phyloP scores from a whole-genome alignment of 2,113 vertebrate genomes.

The Cheirogaleus medius region DNA sequence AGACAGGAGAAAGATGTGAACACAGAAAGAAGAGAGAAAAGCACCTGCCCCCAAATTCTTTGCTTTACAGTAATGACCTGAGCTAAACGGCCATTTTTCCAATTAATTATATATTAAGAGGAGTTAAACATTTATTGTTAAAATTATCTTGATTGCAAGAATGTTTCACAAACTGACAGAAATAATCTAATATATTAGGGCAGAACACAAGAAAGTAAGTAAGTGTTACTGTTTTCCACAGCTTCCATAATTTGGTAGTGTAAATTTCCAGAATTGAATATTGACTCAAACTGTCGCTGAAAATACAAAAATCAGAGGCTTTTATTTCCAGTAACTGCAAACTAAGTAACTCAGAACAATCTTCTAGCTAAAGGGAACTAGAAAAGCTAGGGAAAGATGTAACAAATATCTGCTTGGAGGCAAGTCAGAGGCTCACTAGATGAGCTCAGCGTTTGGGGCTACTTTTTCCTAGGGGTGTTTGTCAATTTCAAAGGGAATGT shows the following conservation, averaged over 20 bases:
- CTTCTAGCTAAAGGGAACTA: neutral
- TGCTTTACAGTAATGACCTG: neutral
- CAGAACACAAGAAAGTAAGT: neutral
- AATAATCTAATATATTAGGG: neutral
- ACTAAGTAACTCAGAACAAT: slow-evolving; percentile 6
- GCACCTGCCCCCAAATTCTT: neutral
- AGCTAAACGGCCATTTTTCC: neutral
- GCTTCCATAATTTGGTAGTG: neutral
- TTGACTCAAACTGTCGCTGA: neutral
- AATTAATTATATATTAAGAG: slow-evolving; percentile 22
- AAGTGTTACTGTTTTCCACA: neutral
- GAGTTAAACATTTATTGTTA: neutral
- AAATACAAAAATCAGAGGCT: neutral
- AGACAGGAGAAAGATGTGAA: neutral
- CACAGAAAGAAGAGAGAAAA: neutral
- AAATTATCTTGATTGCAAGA: slow-evolving; percentile 7
- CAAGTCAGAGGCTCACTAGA: neutral
- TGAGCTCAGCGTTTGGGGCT: neutral
- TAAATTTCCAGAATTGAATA: neutral
- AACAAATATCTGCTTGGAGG: neutral
- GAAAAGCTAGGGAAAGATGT: neutral
- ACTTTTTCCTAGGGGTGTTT: too few relatives aligned
- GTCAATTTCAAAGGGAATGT: neutral
- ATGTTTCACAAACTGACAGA: neutral
- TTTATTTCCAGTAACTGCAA: neutral